These are phyloP conservation scores for Eueides isabella DNA, from an alignment of 1,140 invertebrate genomes.

Conservation along the genomic window DNA sequence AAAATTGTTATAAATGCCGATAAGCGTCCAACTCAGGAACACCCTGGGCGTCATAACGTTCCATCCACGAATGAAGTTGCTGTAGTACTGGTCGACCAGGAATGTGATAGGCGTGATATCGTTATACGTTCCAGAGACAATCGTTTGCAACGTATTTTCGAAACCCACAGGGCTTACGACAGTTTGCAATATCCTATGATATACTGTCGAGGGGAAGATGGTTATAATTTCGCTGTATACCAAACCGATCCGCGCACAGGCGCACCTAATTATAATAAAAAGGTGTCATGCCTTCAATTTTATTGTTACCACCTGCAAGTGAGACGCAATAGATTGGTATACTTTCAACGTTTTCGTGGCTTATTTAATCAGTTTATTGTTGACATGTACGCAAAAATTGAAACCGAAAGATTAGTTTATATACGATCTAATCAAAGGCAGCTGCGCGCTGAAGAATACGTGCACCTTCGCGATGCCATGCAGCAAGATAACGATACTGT, in stretches of 20 bases:
- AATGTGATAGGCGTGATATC: conserved; percentile 34
- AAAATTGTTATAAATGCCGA: background rate
- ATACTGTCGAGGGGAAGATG: background rate
- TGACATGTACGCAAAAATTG: no score
- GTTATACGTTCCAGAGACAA: conserved; percentile 17
- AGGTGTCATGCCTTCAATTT: background rate
- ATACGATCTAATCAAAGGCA: no score
- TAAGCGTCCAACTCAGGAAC: background rate
- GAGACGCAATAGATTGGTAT: no score
- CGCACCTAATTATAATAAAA: background rate
- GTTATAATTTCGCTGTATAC: background rate
- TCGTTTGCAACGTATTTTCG: conserved; percentile 25
- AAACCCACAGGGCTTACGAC: conserved; percentile 25
- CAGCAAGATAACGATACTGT: no score
- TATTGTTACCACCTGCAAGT: background rate
- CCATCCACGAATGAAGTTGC: conserved; percentile 27
- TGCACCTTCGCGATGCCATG: no score
- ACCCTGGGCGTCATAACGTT: background rate
- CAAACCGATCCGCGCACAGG: background rate
- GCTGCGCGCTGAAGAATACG: no score
- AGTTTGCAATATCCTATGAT: background rate
- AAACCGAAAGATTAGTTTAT: no score
- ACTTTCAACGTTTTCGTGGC: no score
- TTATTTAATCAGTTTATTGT: no score
- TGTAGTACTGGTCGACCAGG: conserved; percentile 35